A percentile compares a stretch with the other conserved stretches of the same genome.
These are phyloP conservation scores for Esox masquinongy DNA, from an alignment of 2,797 vertebrate genomes.

Conservation along the genomic window DNA sequence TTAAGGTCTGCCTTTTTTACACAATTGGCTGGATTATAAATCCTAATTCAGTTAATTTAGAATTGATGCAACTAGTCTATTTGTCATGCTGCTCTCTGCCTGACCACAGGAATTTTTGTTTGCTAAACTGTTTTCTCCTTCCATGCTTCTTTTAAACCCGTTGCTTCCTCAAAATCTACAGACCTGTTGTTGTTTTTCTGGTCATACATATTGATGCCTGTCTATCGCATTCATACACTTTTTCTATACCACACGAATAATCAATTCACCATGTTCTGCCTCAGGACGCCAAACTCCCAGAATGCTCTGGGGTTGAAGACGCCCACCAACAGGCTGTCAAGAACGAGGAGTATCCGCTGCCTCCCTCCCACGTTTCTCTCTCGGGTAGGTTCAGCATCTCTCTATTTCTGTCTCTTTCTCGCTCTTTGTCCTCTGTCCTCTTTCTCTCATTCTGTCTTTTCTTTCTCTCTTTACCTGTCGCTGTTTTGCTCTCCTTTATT, in stretches of 20 bases:
- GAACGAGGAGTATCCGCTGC: conserved; percentile 47
- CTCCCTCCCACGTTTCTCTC: conserved; percentile 61
- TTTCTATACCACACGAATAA: conserved; percentile 24
- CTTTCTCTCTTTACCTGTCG: conserved; percentile 5
- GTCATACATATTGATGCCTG: conserved; percentile 16
- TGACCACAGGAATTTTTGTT: background rate
- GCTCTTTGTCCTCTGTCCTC: conserved; percentile 2
- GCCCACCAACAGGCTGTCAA: conserved; percentile 55
- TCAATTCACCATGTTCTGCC: conserved; percentile 41
- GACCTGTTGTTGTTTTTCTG: background rate
- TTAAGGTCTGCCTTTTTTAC: background rate
- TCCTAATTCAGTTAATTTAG: background rate
- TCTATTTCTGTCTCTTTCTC: background rate
- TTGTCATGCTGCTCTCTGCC: background rate
- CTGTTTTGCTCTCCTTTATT: background rate
- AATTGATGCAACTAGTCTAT: background rate
- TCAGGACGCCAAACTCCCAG: conserved; percentile 58
- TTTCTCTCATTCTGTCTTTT: background rate
- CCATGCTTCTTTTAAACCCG: background rate
- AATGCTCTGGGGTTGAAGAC: conserved; percentile 52
- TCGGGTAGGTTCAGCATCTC: conserved; percentile 71
- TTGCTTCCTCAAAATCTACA: background rate
- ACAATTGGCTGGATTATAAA: background rate
- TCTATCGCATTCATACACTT: conserved; percentile 38
- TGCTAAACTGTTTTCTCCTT: background rate